These are phyloP conservation scores for Seriola dumerili DNA, from an alignment of 2,113 vertebrate species.

Conservation along the genomic window DNA sequence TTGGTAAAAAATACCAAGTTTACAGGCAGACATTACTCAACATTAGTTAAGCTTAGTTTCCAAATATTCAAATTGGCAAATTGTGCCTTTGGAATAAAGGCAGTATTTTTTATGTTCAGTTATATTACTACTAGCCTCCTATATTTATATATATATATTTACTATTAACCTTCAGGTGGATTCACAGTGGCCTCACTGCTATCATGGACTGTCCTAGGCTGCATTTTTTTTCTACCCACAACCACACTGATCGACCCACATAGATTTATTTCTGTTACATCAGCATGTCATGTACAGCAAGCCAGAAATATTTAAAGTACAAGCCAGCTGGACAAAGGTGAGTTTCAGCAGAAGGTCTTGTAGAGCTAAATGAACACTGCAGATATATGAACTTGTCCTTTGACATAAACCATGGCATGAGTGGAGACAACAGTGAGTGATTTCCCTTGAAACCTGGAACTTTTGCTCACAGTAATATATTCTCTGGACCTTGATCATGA, in stretches of 20 bases:
- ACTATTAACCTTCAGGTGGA: background rate
- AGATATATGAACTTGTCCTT: background rate
- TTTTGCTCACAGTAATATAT: background rate
- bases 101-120: no score
- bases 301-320: slow-evolving; percentile 2
- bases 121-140: no score
- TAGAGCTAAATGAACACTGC: background rate
- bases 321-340: background rate
- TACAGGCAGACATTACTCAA: background rate
- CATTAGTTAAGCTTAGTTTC: background rate
- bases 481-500: background rate
- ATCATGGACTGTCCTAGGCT: slow-evolving; percentile 1
- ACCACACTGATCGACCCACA: background rate
- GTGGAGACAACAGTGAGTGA: background rate
- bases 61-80: background rate
- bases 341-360: slow-evolving; percentile 6
- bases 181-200: background rate
- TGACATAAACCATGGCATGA: background rate
- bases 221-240: slow-evolving; percentile 29
- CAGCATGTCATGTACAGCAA: background rate
- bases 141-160: no score
- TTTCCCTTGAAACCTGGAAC: background rate
- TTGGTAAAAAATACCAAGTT: background rate
- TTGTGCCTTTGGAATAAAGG: background rate
- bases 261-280: slow-evolving; percentile 18